These are phyloP conservation scores for Lathronympha strigana DNA, from an alignment of 2,888 invertebrate species.

Conservation along the genomic window DNA sequence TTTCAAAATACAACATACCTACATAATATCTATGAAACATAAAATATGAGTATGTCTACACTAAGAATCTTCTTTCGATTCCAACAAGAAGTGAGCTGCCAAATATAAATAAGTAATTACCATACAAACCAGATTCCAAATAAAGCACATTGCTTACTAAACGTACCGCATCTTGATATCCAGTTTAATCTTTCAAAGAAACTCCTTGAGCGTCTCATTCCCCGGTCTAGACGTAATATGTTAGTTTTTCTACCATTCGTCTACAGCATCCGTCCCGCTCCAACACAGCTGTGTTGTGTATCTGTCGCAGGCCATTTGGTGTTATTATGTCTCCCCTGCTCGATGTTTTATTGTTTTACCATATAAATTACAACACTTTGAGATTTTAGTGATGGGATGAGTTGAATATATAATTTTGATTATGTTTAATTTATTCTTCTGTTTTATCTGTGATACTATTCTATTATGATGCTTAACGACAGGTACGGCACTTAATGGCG, in stretches of 20 bases:
- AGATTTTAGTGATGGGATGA: constrained; percentile 3
- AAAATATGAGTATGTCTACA: neutral
- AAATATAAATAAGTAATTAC: constrained; percentile 22
- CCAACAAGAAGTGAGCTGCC: neutral
- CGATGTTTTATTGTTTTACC: constrained; percentile 22
- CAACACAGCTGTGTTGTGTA: constrained; percentile 25
- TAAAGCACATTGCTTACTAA: constrained; percentile 14
- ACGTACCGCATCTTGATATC: constrained; percentile 28
- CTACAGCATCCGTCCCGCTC: constrained; percentile 24
- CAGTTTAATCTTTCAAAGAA: constrained; percentile 37
- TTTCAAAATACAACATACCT: too few relatives aligned
- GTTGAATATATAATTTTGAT: too few relatives aligned
- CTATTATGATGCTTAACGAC: too few relatives aligned
- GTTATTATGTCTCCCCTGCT: constrained; percentile 20
- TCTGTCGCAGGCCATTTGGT: constrained; percentile 19
- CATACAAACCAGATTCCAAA: constrained; percentile 32
- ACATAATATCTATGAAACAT: too few relatives aligned
- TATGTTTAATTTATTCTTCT: too few relatives aligned
- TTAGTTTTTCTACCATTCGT: constrained; percentile 35
- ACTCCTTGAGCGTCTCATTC: constrained; percentile 34
- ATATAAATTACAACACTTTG: constrained; percentile 20
- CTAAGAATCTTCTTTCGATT: neutral
- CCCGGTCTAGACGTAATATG: constrained; percentile 40
- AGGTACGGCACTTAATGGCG: too few relatives aligned
- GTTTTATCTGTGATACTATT: too few relatives aligned